A percentile compares a stretch with the other conserved stretches of the same genome.
Conservation (phyloP, 2,797 vertebrate species). For the Petrocephalus sullivani region DNA sequence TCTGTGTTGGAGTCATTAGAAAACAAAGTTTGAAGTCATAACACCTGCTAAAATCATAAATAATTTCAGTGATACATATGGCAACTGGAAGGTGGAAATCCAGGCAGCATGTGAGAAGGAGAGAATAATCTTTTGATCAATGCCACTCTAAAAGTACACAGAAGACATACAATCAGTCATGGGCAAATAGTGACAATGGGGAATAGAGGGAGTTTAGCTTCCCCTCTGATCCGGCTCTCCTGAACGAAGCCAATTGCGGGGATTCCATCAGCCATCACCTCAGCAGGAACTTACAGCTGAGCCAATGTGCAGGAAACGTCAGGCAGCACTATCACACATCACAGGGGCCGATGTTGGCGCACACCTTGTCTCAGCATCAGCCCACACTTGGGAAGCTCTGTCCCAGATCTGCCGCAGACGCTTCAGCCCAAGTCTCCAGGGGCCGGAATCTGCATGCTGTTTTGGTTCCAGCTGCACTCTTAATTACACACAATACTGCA, state of each 20-base stretch:
- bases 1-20: neutral
- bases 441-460: neutral
- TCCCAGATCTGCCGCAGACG: neutral
- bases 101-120: neutral
- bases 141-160: neutral
- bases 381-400: neutral
- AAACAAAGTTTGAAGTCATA: neutral
- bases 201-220: neutral
- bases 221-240: neutral
- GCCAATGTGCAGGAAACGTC: neutral
- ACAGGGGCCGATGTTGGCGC: neutral
- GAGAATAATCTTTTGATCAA: constrained; percentile 4
- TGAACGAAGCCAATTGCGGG: neutral
- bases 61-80: neutral
- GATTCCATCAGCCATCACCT: neutral
- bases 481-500: neutral
- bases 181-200: neutral
- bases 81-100: neutral
- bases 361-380: neutral
- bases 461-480: neutral
- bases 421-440: neutral
- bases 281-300: neutral
- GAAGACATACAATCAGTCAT: neutral
- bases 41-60: neutral
- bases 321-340: neutral